A percentile compares a stretch with the other conserved stretches of the same genome.
phyloP scores from a whole-genome alignment of 2,797 vertebrate genomes.

The Acanthornis magna region DNA sequence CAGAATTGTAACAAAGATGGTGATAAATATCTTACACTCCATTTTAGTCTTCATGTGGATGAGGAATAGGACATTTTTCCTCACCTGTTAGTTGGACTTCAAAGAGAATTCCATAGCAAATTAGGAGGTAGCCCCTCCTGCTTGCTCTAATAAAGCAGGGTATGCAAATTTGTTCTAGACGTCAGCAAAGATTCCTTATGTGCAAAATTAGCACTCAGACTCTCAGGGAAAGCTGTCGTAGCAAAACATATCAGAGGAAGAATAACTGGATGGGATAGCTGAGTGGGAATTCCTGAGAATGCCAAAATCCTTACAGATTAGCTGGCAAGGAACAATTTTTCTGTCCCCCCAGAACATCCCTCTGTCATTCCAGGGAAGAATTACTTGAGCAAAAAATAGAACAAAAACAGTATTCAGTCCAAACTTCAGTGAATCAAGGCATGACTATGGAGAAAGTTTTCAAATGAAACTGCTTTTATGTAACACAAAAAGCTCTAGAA shows the following conservation, averaged over 20 bases:
- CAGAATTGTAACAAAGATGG: constrained; percentile 40
- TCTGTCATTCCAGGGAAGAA: not conserved
- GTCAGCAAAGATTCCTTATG: not conserved
- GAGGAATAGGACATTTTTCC: constrained; percentile 14
- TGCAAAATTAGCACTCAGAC: constrained; percentile 5
- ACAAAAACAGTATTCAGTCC: not conserved
- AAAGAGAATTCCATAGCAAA: constrained; percentile 20
- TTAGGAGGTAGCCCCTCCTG: not conserved
- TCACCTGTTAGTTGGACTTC: constrained; percentile 26
- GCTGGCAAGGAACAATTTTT: not conserved
- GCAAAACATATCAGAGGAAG: not conserved
- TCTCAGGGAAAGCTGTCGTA: not conserved
- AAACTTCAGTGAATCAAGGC: not conserved
- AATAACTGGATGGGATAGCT: not conserved
- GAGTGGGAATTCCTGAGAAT: not conserved
- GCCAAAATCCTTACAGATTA: not conserved
- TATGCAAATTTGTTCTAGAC: not conserved
- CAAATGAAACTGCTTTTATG: not conserved
- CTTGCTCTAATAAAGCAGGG: not conserved
- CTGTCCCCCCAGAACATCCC: not conserved
- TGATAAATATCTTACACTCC: constrained; percentile 56
- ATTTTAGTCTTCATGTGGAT: not conserved
- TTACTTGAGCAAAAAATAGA: not conserved
- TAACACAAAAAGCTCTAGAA: not conserved
- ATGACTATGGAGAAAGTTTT: not conserved